Evolutionary conservation across 1,140 invertebrate genomes (phyloP), one percentile per base, ranked within the genome.

Genomic region (Macrotrachela quadricornifera): DNA sequence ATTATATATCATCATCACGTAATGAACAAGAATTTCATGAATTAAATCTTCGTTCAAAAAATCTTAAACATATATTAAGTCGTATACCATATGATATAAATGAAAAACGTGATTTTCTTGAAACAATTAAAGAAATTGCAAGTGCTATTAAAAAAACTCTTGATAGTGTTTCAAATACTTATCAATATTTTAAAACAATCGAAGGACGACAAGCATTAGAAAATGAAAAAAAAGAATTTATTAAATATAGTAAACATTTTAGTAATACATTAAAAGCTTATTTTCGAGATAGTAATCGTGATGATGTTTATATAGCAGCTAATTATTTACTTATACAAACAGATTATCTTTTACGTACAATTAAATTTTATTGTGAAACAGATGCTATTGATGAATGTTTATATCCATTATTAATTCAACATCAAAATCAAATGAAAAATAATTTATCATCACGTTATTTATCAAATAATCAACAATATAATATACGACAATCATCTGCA

Each of bases 71-170:
- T 66, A 94, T 97, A 63, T 73, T 99, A 36, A 88, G 90, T 63
- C 78, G 90, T 63, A 96, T 99, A 70, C 94, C 94, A 50, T 90
- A 97, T 74, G 91, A 97, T 76, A 97, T 99, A 61, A 85, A 81
- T 56, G 91, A 97, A 71, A 77, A 92, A 57, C 92, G 92, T 73
- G 91, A 87, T 58, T 99, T 99, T 70, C 76, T 99, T 56, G 92
- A 97, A 74, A 97, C 92, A 38, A 99, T 99, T 58, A 96, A 95
- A 74, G 91, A 96, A 76, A 97, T 97, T 67, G 92, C 92, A 21
- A 94, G 86, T 74, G 91, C 91, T 61, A 99, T 99, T 60, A 96
- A 95, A 67, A 90, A 92, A 68, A 71, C 96, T 48, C 73, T 96
- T 57, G 92, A 97, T 77, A 87, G 88, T 55, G 88, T 96, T 1